Base-by-base conservation (phyloP, 2,113 vertebrate genomes). In the Silurus meridionalis region DNA sequence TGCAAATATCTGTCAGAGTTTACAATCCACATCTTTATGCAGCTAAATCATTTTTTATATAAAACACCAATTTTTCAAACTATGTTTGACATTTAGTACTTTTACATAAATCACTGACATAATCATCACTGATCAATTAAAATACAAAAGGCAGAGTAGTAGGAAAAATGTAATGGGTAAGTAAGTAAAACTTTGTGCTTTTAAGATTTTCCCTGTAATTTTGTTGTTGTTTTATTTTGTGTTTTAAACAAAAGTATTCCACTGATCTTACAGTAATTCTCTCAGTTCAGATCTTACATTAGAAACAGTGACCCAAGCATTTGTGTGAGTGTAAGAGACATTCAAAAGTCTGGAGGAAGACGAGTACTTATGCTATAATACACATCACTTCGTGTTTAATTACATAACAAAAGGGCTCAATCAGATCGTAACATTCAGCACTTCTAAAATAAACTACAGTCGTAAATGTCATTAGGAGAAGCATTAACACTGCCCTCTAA, bases 141-240 rank as follows among this genome's bases (percentile, higher is more conserved):
- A 19, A 85, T 55, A 55, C 11, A 71, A 71, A 83, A 80, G 23
- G 17, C 25, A n/a, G 10, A 66, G 52, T 21, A 80, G 50, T 53
- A 57, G 50, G 9, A 6, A 58, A 69, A 23, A 53, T 13, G 15
- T 72, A 15, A 55, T 85, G 17, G 75, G 55, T 5, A 58, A 84
- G 55, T 19, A 58, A 84, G 48, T 92, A 91, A 94, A 94, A 91
- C 91, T 92, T 95, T 94, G 92, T 94, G 94, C 94, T 95, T 94
- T 92, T 85, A 83, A 91, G 48, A 91, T 81, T 91, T 84, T 92
- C 90, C 90, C 90, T 93, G 90, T 87, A 90, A 89, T 87, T 67
- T 83, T 87, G 88, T 83, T 25, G n/a, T 67, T 57, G 1, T 15
- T 37, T 28, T 66, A 66, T 66, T 85, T 55, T 61, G 53, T 21